Evolutionary conservation across 2,888 invertebrate species (phyloP).

Genomic region (Pristionchus entomophagus): DNA sequence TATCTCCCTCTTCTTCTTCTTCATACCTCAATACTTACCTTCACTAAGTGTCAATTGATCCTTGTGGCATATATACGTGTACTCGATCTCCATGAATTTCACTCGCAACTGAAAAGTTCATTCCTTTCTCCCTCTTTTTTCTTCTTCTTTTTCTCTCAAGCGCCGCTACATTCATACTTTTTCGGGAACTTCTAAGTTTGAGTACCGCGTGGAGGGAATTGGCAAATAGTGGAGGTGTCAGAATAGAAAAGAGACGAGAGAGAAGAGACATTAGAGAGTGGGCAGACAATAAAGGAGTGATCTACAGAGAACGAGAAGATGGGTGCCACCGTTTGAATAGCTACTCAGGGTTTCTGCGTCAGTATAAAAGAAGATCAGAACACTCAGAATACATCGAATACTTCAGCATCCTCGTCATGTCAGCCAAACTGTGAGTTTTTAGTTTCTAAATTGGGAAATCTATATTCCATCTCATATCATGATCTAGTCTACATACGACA

Average conservation of each 20-base stretch:
- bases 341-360: not conserved
- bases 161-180: not conserved
- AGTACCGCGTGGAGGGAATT: not conserved
- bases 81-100: conserved; percentile 65
- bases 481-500: no score
- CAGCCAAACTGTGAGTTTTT: conserved; percentile 35
- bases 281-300: not conserved
- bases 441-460: no score
- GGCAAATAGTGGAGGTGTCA: not conserved
- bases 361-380: not conserved
- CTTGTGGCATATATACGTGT: conserved; percentile 59
- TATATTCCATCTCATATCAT: no score
- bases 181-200: conserved; percentile 1
- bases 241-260: not conserved
- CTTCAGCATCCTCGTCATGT: not conserved
- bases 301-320: not conserved
- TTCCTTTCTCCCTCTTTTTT: not conserved
- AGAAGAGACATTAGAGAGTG: not conserved
- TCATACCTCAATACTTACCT: conserved; percentile 46
- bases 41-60: conserved; percentile 58
- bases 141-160: not conserved
- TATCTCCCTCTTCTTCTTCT: not conserved
- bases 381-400: not conserved
- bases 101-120: conserved; percentile 52
- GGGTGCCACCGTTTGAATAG: not conserved